Base-by-base conservation (phyloP, 1,140 invertebrate genomes). In the Drosophila triauraria region DNA sequence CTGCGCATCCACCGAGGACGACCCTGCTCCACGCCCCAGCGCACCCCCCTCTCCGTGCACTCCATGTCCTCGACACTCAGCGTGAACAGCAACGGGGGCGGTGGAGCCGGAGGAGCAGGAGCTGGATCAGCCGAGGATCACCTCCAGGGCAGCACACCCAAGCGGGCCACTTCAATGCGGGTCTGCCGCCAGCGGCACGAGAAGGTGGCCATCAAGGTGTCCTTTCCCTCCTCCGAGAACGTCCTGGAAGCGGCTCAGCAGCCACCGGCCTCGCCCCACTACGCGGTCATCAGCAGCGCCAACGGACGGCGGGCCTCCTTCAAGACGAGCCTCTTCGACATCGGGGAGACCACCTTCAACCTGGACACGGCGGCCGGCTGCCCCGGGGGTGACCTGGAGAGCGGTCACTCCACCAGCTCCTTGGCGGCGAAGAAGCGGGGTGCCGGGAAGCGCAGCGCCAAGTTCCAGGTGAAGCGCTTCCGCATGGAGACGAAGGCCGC, bases 1-100 rank as follows among this genome's bases (percentile, higher is more conserved):
- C 93, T 99, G 68, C 95, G 98, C 62, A 98, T 99, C 79, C 98
- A 99, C 93, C 94, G 98, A 8, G 97, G 97, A 4, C 80, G 91
- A 38, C 91, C 91, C 5, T 87, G 88, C 42, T 80, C 85, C 54
- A 91, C 91, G 23, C 87, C 91, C 12, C 90, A 91, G 38, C 80
- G 87, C 13, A 92, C 90, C 0, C 90, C 90, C 1, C 87, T 91
- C n/a, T 92, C 91, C 13, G 84, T 91, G 57, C 87, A 92, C 77
- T 91, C 91, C 10, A 91, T 91, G 91, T 91, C 88, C 46, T 92
- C 91, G 43, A 92, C 91, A 10, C 62, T 92, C 44, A 93, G 92
- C 58, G 75, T 92, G 12, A 91, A 93, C 47, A 92, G 86, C 76
- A 92, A 92, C 23, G 85, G 82, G 3, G 67, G 83, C 30, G 67